phyloP scores from a whole-genome alignment of 2,888 invertebrate genomes.

The Phyllotreta cruciferae region DNA sequence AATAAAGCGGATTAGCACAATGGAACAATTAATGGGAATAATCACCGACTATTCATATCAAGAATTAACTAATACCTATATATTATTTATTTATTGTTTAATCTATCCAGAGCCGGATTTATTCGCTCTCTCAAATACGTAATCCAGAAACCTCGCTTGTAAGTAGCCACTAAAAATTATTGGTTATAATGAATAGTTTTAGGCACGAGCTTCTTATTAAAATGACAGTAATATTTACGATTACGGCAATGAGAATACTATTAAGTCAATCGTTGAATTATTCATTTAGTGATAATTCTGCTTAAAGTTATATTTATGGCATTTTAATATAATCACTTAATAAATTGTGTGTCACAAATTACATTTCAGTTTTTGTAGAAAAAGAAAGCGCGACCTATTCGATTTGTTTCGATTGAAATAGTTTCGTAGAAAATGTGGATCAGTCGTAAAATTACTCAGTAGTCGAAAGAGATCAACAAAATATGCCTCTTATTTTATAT shows the following conservation, averaged over 20 bases:
- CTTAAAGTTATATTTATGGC: constrained; percentile 5
- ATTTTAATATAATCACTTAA: constrained; percentile 13
- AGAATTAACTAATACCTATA: no score
- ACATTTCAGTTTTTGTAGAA: constrained; percentile 3
- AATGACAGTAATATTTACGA: no score
- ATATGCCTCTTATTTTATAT: no score
- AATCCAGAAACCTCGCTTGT: no score
- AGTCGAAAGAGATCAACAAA: not conserved
- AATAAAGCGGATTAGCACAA: constrained; percentile 15
- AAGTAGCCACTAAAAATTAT: no score
- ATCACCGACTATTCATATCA: no score
- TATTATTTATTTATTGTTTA: no score
- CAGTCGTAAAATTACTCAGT: constrained; percentile 9
- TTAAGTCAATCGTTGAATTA: not conserved
- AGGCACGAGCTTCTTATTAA: no score
- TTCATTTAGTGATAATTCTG: not conserved
- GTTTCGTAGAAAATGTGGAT: constrained; percentile 10
- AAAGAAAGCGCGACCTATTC: constrained; percentile 8
- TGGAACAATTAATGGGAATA: constrained; percentile 11
- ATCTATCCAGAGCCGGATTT: no score
- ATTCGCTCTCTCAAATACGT: no score
- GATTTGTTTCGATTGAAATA: constrained; percentile 4
- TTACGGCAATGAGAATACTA: not conserved
- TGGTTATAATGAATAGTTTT: no score
- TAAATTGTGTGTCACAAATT: constrained; percentile 14